A percentile compares a stretch with the other conserved stretches of the same genome.
Evolutionary conservation across 2,888 invertebrate genomes (phyloP).

Genomic region (Kryphioiulus occultus): DNA sequence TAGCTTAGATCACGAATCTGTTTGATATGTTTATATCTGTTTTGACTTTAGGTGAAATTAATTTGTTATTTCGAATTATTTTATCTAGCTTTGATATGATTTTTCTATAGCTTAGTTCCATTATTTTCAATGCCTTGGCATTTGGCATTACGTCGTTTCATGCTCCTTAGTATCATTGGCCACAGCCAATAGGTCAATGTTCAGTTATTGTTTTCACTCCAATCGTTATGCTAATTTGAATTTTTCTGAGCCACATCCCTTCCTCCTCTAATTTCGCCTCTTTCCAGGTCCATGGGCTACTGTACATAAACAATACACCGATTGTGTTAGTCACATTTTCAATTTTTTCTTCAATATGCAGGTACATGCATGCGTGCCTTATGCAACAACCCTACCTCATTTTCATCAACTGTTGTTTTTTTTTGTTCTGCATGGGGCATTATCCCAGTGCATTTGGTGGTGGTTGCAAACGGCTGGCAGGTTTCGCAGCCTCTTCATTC

Average conservation of each 20-base stretch:
- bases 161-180: background rate
- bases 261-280: background rate
- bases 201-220: background rate
- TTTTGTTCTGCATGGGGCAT: background rate
- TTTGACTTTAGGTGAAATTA: too few species aligned
- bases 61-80: too few species aligned
- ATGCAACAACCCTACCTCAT: background rate
- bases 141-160: too few species aligned
- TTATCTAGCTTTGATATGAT: too few species aligned
- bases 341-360: background rate
- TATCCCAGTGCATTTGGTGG: background rate
- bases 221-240: background rate
- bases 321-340: background rate
- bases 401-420: background rate
- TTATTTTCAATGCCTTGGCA: too few species aligned
- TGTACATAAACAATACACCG: background rate
- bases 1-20: too few species aligned
- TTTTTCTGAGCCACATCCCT: constrained; percentile 6
- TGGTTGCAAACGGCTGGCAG: constrained; percentile 42
- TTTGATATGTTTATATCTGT: too few species aligned
- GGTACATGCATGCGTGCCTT: background rate
- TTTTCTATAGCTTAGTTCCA: too few species aligned
- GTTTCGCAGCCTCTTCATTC: constrained; percentile 45
- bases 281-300: background rate
- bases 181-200: background rate